These are phyloP conservation scores for Noctua janthina DNA, from an alignment of 2,888 invertebrate genomes.

Conservation along the genomic window DNA sequence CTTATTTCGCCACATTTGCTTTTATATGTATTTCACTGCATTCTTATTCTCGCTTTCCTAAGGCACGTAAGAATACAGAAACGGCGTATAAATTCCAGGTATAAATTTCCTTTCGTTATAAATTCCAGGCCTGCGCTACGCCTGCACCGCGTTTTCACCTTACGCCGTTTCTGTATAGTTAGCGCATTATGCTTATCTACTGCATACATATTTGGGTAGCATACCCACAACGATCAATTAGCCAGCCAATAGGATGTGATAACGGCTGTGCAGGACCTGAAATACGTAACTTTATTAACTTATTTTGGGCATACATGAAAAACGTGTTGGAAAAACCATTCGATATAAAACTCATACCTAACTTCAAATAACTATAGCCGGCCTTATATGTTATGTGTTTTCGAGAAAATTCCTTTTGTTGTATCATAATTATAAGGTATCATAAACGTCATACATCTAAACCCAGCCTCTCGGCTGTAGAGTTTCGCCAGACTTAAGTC, in stretches of 20 bases:
- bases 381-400: no score
- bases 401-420: no score
- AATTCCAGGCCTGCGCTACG: no score
- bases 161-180: no score
- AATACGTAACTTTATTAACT: background rate
- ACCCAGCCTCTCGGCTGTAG: no score
- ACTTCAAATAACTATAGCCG: background rate
- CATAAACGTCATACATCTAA: no score
- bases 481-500: background rate
- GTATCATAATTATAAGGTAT: no score
- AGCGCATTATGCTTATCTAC: background rate
- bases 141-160: no score
- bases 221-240: background rate
- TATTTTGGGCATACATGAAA: background rate
- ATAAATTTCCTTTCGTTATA: no score
- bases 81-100: no score
- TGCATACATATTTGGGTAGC: background rate
- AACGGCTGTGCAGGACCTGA: background rate
- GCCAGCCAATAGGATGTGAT: background rate
- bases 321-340: background rate
- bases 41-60: background rate
- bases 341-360: background rate
- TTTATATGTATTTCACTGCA: background rate
- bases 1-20: background rate
- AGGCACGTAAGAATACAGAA: background rate